Percentiles rank a stretch among this genome's conserved stretches.
Conservation (phyloP, 2,888 invertebrate species). For the Melinopterus prodromus region DNA sequence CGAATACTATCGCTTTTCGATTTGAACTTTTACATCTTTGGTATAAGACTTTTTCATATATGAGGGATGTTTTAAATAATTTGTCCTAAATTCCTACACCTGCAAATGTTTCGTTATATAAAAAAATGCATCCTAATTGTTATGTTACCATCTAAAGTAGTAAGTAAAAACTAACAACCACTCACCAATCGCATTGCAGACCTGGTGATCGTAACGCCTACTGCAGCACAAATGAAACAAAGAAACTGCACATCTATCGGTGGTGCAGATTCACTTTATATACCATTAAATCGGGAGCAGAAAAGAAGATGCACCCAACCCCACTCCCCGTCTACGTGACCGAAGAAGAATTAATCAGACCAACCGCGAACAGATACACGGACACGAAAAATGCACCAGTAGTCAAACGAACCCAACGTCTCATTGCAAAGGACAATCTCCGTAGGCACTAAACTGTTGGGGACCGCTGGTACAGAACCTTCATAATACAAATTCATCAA, state of each 20-base stretch:
- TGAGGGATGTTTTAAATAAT: too few relatives aligned
- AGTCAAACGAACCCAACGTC: neutral
- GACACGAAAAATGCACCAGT: slow-evolving; percentile 13
- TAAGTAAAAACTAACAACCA: neutral
- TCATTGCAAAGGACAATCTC: neutral
- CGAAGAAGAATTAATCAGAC: slow-evolving; percentile 14
- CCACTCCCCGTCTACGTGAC: slow-evolving; percentile 45
- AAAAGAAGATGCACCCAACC: slow-evolving; percentile 45
- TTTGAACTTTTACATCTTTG: too few relatives aligned
- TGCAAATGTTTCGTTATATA: too few relatives aligned
- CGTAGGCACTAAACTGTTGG: neutral
- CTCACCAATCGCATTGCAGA: neutral
- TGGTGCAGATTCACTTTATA: slow-evolving; percentile 51
- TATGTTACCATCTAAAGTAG: neutral
- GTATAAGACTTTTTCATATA: too few relatives aligned
- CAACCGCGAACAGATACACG: slow-evolving; percentile 15
- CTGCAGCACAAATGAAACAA: slow-evolving; percentile 9
- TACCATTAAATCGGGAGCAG: slow-evolving; percentile 50
- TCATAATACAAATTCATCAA: neutral
- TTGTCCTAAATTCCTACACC: too few relatives aligned
- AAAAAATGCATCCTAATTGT: too few relatives aligned
- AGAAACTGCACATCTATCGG: slow-evolving; percentile 14
- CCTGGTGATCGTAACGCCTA: slow-evolving; percentile 11
- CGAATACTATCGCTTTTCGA: too few relatives aligned
- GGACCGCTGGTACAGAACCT: neutral